These are phyloP conservation scores for Nerophis lumbriciformis DNA, from an alignment of 2,113 vertebrate species.

Conservation along the genomic window DNA sequence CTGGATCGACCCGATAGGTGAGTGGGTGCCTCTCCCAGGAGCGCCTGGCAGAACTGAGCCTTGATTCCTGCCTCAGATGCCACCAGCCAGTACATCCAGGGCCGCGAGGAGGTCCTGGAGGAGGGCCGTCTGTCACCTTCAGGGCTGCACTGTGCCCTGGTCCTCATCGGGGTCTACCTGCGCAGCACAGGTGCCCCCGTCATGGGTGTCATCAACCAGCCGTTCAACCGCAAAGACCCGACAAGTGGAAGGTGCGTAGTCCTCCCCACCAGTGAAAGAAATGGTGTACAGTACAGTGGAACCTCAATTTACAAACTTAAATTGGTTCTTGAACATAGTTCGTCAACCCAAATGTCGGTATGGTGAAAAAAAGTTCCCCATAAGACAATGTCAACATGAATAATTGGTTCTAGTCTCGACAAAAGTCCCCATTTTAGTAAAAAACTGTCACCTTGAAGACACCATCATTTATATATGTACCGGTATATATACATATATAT, in stretches of 20 bases:
- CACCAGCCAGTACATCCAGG: constrained; percentile 73
- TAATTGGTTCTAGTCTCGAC: no score
- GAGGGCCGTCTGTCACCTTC: constrained; percentile 58
- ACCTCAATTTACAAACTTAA: no score
- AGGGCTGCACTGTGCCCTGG: constrained; percentile 74
- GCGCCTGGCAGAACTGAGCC: not conserved
- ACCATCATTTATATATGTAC: no score
- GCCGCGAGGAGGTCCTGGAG: constrained; percentile 55
- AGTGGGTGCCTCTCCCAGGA: not conserved
- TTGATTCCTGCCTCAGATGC: constrained; percentile 56
- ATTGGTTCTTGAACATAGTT: no score
- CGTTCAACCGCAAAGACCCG: constrained; percentile 69
- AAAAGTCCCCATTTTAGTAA: no score
- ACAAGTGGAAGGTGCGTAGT: constrained; percentile 51
- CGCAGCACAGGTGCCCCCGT: constrained; percentile 70
- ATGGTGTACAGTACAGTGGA: no score
- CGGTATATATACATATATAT: no score
- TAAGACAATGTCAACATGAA: no score
- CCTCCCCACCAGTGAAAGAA: no score
- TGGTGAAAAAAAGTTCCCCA: no score
- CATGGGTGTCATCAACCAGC: constrained; percentile 80
- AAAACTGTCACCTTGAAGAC: no score
- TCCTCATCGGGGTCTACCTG: constrained; percentile 78
- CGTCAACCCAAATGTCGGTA: no score
- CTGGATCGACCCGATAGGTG: constrained; percentile 80